These are phyloP conservation scores for Pitangus sulphuratus DNA, from an alignment of 2,797 vertebrate genomes.

Conservation along the genomic window DNA sequence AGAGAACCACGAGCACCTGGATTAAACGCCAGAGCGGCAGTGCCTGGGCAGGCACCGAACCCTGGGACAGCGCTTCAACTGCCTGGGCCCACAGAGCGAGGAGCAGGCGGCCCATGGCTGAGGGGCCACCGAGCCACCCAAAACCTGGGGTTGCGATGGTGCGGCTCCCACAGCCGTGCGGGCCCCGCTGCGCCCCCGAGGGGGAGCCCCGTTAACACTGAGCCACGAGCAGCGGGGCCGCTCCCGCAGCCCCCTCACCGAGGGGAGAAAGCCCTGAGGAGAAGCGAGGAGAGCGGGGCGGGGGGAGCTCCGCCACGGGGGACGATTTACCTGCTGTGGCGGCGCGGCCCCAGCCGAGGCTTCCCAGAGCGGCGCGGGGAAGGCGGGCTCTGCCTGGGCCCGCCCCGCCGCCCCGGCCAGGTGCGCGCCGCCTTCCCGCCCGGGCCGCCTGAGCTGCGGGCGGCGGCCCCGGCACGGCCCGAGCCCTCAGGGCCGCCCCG, in stretches of 20 bases:
- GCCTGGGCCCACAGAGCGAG: rapidly evolving
- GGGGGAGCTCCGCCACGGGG: background rate
- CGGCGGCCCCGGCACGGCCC: too few relatives aligned
- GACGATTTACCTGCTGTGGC: slow-evolving; percentile 35
- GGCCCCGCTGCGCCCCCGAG: background rate
- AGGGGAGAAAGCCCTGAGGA: background rate
- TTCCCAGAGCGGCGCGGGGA: slow-evolving; percentile 33
- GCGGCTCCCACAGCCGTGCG: too few relatives aligned
- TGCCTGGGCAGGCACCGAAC: background rate
- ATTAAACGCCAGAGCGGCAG: background rate
- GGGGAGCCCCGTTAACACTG: background rate
- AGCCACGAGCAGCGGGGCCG: background rate
- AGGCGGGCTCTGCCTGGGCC: slow-evolving; percentile 24
- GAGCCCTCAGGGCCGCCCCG: background rate
- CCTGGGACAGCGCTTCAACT: background rate
- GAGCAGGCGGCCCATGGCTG: background rate
- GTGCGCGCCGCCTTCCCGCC: background rate
- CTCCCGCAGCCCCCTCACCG: background rate
- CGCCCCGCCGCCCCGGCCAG: slow-evolving; percentile 39
- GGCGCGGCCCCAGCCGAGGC: slow-evolving; percentile 29
- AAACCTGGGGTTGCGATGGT: too few relatives aligned
- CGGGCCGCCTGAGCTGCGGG: background rate
- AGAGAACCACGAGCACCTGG: background rate
- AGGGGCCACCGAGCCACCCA: background rate
- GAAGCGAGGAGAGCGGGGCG: background rate